Evolutionary conservation across 2,888 invertebrate genomes (phyloP).

Genomic region (Ceramica pisi): DNA sequence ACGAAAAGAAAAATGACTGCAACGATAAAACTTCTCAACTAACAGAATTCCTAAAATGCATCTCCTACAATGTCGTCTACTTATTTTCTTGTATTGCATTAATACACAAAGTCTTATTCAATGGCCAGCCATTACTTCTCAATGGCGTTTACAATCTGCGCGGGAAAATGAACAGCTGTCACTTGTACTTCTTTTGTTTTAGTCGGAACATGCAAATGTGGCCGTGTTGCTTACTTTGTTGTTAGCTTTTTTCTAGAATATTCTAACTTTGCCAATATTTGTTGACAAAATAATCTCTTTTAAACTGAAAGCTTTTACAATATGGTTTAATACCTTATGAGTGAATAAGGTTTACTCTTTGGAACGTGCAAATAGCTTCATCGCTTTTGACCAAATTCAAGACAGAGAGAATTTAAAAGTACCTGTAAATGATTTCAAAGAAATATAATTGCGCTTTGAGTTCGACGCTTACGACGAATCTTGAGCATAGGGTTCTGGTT

Average conservation of each 20-base stretch:
- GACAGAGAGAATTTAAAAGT: no score
- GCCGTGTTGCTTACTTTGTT: slow-evolving; percentile 17
- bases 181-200: slow-evolving; percentile 43
- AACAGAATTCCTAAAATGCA: slow-evolving; percentile 1
- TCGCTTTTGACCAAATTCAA: no score
- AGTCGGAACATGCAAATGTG: slow-evolving; percentile 59
- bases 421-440: no score
- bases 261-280: background rate
- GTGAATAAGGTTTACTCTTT: no score
- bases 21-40: background rate
- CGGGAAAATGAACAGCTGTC: slow-evolving; percentile 65
- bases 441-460: no score
- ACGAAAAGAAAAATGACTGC: background rate
- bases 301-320: background rate
- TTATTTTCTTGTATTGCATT: slow-evolving; percentile 34
- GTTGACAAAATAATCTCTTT: background rate
- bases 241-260: slow-evolving; percentile 1
- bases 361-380: no score
- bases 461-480: no score
- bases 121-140: slow-evolving; percentile 51
- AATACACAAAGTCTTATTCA: slow-evolving; percentile 41
- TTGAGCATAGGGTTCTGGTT: background rate
- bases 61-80: slow-evolving; percentile 20
- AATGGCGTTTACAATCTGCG: slow-evolving; percentile 53
- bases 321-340: no score